Conservation (phyloP, 1,140 invertebrate genomes). For the Reticulitermes speratus region DNA sequence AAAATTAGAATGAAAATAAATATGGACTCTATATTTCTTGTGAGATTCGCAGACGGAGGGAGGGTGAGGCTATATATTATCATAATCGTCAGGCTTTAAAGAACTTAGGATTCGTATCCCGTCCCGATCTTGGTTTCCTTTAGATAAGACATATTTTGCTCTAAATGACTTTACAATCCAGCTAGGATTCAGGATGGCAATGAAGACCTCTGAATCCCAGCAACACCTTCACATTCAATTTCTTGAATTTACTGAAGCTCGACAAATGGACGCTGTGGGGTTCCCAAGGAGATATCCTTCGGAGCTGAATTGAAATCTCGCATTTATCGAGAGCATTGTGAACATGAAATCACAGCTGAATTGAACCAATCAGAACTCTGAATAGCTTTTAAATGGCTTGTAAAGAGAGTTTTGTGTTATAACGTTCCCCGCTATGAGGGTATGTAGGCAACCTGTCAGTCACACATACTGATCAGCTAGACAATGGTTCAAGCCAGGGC, state of each 20-base stretch:
- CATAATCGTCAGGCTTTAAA: no score
- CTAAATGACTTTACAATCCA: not conserved
- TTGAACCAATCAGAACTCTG: not conserved
- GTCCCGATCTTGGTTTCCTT: no score
- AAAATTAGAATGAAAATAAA: no score
- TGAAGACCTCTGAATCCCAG: not conserved
- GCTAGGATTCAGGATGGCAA: not conserved
- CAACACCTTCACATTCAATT: not conserved
- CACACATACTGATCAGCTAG: not conserved
- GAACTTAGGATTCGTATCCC: no score
- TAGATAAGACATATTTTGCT: not conserved
- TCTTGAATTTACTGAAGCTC: not conserved
- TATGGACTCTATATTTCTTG: no score
- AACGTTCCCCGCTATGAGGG: not conserved
- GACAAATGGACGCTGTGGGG: not conserved
- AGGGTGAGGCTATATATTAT: no score
- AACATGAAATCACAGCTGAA: not conserved
- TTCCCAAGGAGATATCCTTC: not conserved
- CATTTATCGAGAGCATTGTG: not conserved
- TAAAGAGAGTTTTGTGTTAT: not conserved
- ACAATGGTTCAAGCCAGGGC: not conserved
- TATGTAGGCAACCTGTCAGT: not conserved
- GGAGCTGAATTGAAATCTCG: not conserved
- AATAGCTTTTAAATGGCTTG: not conserved
- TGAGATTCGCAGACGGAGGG: no score